Evolutionary conservation across 2,113 vertebrate species (phyloP).

Genomic region (Poecilia latipinna): DNA sequence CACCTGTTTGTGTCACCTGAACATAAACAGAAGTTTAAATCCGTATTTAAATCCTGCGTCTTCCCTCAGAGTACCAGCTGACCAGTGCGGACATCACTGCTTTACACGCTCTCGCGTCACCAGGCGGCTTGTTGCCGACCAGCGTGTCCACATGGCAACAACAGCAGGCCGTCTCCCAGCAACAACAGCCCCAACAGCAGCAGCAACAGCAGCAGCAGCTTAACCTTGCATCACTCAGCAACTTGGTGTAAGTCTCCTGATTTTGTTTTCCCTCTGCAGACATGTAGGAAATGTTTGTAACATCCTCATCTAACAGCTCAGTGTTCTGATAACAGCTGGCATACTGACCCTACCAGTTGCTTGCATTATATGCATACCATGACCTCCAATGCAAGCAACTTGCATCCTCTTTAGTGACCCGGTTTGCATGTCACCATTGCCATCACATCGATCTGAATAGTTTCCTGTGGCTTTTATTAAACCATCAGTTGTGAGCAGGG

Average conservation of each 20-base stretch:
- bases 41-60: not conserved
- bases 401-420: constrained; percentile 51
- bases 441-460: constrained; percentile 58
- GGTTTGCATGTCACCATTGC: constrained; percentile 66
- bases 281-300: not conserved
- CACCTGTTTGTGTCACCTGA: not conserved
- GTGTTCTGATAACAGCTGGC: constrained; percentile 11
- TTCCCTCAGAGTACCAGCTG: constrained; percentile 91
- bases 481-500: not conserved
- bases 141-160: constrained; percentile 93
- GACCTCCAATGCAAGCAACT: constrained; percentile 57
- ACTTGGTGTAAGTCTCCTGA: constrained; percentile 88
- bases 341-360: constrained; percentile 39
- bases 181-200: constrained; percentile 83
- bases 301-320: constrained; percentile 14
- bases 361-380: constrained; percentile 70
- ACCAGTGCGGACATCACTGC: constrained; percentile 95
- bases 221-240: constrained; percentile 91
- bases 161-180: constrained; percentile 85
- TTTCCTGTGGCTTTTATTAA: constrained; percentile 15
- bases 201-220: constrained; percentile 82
- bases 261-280: not conserved
- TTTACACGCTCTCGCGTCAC: constrained; percentile 91
- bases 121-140: constrained; percentile 87
- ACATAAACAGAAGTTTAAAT: not conserved